Evolutionary conservation across 2,888 invertebrate species (phyloP).

Genomic region (Junonia oenone): DNA sequence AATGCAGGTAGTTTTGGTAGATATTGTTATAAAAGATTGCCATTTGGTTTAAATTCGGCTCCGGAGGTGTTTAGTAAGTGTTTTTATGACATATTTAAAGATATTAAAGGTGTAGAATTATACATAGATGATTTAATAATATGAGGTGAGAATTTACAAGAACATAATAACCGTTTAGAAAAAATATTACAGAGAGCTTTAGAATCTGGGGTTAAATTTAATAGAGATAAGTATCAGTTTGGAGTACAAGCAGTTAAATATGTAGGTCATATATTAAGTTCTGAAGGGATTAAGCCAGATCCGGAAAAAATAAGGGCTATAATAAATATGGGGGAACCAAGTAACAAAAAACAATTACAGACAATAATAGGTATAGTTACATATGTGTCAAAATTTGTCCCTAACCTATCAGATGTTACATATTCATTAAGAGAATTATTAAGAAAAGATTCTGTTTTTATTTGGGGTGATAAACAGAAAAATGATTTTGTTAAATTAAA

Average conservation of each 20-base stretch:
- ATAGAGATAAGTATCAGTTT: conserved; percentile 14
- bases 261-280: conserved; percentile 29
- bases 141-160: background rate
- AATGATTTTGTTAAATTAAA: background rate
- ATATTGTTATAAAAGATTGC: no score
- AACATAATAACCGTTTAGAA: background rate
- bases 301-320: conserved; percentile 26
- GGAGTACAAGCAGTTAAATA: conserved; percentile 23
- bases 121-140: conserved; percentile 5
- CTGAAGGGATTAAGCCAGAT: conserved; percentile 27
- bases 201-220: conserved; percentile 1
- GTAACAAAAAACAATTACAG: conserved; percentile 23
- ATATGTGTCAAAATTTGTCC: conserved; percentile 27
- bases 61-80: background rate
- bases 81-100: background rate
- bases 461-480: background rate
- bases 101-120: background rate
- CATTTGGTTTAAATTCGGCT: conserved; percentile 1
- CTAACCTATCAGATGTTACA: background rate
- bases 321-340: conserved; percentile 23
- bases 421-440: background rate
- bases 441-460: background rate
- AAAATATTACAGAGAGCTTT: background rate
- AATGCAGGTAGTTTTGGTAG: no score
- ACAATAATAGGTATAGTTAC: conserved; percentile 28